A percentile compares a stretch with the other conserved stretches of the same genome.
phyloP scores from a whole-genome alignment of 1,140 invertebrate genomes.

The Lucilia sericata region DNA sequence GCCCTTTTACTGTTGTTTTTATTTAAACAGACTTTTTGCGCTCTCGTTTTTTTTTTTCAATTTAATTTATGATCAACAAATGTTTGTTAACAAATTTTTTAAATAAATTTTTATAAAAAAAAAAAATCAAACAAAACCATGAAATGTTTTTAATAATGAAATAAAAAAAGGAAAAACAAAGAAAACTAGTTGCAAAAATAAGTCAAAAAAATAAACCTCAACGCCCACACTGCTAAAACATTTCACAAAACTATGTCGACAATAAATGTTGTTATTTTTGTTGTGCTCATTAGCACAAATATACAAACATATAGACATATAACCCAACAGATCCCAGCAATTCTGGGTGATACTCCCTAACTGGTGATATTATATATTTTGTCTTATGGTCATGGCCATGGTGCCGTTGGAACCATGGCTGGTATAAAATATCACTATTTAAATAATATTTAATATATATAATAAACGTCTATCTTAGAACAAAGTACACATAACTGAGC shows the following conservation, averaged over 20 bases:
- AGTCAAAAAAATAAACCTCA: background rate
- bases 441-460: too few relatives aligned
- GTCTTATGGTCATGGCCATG: too few relatives aligned
- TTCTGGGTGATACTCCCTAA: too few relatives aligned
- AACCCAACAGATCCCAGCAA: background rate
- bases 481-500: too few relatives aligned
- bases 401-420: too few relatives aligned
- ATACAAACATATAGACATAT: background rate
- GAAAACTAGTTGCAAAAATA: background rate
- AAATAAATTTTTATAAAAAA: constrained; percentile 14
- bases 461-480: too few relatives aligned
- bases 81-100: constrained; percentile 23
- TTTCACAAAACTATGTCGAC: background rate
- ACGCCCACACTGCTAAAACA: background rate
- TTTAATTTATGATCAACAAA: constrained; percentile 21
- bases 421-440: too few relatives aligned
- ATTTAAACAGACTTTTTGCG: background rate
- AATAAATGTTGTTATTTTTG: background rate
- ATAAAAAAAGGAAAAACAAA: background rate
- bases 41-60: background rate
- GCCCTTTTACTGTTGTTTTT: background rate
- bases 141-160: background rate
- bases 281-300: background rate
- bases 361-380: too few relatives aligned
- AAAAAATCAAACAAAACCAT: background rate